phyloP scores from a whole-genome alignment of 2,797 vertebrate genomes.

The Ctenochaetus hawaiiensis region DNA sequence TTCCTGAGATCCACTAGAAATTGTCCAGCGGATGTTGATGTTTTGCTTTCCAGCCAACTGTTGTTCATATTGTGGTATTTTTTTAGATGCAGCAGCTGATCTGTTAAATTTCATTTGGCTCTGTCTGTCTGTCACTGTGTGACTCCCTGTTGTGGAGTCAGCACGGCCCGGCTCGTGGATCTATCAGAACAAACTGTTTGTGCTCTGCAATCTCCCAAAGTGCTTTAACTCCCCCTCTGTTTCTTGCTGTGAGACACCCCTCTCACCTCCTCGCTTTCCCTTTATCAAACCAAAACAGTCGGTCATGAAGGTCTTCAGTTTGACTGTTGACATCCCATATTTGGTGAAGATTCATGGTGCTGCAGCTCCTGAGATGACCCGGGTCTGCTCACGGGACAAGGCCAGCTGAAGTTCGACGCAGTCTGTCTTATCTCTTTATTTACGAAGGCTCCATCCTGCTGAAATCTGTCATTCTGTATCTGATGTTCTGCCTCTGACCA shows the following conservation, averaged over 20 bases:
- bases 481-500: conserved; percentile 12
- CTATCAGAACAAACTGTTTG: conserved; percentile 43
- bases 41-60: conserved; percentile 67
- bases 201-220: conserved; percentile 27
- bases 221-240: conserved; percentile 2
- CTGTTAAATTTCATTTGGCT: conserved; percentile 46
- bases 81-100: conserved; percentile 65
- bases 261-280: conserved; percentile 30
- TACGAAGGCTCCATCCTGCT: conserved; percentile 20
- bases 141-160: conserved; percentile 32
- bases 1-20: conserved; percentile 73
- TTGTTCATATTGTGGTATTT: conserved; percentile 58
- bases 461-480: conserved; percentile 15
- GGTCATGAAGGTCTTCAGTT: conserved; percentile 20
- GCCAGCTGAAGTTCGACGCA: neutral
- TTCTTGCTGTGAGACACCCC: conserved; percentile 34
- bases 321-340: conserved; percentile 40
- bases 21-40: conserved; percentile 78
- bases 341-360: conserved; percentile 39
- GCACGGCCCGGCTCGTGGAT: conserved; percentile 27
- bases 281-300: conserved; percentile 30
- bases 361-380: conserved; percentile 26
- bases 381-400: conserved; percentile 21
- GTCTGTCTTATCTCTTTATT: conserved; percentile 30
- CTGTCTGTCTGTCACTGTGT: conserved; percentile 15